Conservation (phyloP, 53 echinoderm and acorn worm genomes). For the Luidia sarsii region DNA sequence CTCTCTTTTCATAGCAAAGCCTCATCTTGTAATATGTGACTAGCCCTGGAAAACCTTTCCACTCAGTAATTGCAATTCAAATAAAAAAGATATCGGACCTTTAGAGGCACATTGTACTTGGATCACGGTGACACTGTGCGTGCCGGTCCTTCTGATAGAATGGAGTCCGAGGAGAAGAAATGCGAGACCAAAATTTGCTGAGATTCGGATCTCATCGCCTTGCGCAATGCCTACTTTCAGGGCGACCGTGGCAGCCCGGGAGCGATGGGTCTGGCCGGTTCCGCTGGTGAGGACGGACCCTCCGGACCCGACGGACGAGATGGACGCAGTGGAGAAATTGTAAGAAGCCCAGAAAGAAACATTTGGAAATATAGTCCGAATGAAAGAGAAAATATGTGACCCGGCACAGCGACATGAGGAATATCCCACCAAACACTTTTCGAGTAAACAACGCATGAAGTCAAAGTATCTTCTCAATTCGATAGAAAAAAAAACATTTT, state of each 20-base stretch:
- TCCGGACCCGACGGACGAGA: slow-evolving; percentile 40
- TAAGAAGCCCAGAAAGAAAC: no score
- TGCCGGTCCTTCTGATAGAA: not conserved
- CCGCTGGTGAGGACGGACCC: slow-evolving; percentile 18
- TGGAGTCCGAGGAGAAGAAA: no score
- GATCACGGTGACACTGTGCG: not conserved
- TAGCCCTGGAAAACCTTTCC: not conserved
- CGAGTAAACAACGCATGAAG: no score
- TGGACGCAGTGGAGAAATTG: slow-evolving; percentile 46
- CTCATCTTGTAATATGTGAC: no score
- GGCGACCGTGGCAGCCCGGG: slow-evolving; percentile 24
- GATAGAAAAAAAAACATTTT: no score
- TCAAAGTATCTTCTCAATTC: no score
- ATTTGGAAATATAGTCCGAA: no score
- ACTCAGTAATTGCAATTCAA: not conserved
- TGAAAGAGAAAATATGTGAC: no score
- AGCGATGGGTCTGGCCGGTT: slow-evolving; percentile 32
- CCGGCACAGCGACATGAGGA: no score
- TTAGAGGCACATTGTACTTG: not conserved
- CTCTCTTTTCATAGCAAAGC: no score
- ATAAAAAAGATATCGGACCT: not conserved
- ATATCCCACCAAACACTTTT: no score
- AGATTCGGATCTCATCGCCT: not conserved
- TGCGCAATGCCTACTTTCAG: slow-evolving; percentile 1
- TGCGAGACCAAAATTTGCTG: no score